Evolutionary conservation across 2,888 invertebrate species (phyloP).

Genomic region (Harmothoe impar): DNA sequence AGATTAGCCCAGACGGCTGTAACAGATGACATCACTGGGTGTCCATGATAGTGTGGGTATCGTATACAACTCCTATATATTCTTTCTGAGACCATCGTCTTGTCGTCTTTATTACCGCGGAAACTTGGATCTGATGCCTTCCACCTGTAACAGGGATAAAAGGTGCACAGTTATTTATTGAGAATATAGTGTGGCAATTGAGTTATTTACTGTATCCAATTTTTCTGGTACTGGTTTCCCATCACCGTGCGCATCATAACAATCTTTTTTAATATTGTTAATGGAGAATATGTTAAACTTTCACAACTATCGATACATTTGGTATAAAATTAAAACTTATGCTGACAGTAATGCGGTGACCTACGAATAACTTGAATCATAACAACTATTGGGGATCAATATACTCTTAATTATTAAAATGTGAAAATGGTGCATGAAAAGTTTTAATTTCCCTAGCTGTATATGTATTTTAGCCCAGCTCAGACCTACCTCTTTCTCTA

Average conservation of each 20-base stretch:
- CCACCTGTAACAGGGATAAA: not conserved
- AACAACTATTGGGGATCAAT: not conserved
- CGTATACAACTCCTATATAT: no score
- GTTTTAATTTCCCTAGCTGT: not conserved
- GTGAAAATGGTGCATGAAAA: not conserved
- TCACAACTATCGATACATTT: not conserved
- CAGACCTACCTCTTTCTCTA: slow-evolving; percentile 80
- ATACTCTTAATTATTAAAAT: not conserved
- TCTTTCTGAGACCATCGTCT: no score
- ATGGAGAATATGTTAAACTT: no score
- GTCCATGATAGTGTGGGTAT: no score
- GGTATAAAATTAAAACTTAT: no score
- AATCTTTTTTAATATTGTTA: not conserved
- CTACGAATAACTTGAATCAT: not conserved
- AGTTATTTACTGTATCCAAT: not conserved
- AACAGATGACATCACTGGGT: no score
- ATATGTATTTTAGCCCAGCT: not conserved
- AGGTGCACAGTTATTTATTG: no score
- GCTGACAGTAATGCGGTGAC: no score
- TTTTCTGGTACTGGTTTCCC: no score
- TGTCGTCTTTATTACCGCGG: not conserved
- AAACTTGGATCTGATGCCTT: slow-evolving; percentile 37
- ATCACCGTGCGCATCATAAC: not conserved
- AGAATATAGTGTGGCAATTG: not conserved
- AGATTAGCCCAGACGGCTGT: no score